These are phyloP conservation scores for Artemia sp. DNA, from an alignment of 2,888 invertebrate species.

Conservation along the genomic window DNA sequence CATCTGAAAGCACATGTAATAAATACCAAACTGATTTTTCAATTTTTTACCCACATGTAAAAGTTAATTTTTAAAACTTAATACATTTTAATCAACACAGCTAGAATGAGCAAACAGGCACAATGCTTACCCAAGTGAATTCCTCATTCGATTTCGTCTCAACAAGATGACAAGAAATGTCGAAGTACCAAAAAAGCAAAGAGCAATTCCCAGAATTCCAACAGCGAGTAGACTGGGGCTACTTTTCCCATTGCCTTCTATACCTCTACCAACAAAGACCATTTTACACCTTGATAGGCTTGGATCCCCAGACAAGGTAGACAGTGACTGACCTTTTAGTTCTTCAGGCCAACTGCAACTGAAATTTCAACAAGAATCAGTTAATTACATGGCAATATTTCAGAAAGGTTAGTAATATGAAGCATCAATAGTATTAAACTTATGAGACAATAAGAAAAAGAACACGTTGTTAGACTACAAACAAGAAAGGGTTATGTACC, in stretches of 20 bases:
- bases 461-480: no score
- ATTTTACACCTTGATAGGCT: constrained; percentile 14
- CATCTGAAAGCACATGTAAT: no score
- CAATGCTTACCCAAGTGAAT: not conserved
- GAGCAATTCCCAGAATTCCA: not conserved
- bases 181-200: not conserved
- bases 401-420: no score
- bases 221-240: not conserved
- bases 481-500: no score
- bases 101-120: no score
- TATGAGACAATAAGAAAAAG: no score
- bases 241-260: not conserved
- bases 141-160: constrained; percentile 2
- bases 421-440: no score
- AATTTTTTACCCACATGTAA: no score
- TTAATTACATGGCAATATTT: no score
- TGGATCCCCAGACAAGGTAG: not conserved
- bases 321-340: not conserved
- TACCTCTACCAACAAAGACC: not conserved
- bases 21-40: no score
- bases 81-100: no score
- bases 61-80: no score
- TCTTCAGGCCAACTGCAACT: not conserved
- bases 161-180: not conserved
- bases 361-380: not conserved